Conservation (phyloP, 2,888 invertebrate species). For the Agrotis puta region DNA sequence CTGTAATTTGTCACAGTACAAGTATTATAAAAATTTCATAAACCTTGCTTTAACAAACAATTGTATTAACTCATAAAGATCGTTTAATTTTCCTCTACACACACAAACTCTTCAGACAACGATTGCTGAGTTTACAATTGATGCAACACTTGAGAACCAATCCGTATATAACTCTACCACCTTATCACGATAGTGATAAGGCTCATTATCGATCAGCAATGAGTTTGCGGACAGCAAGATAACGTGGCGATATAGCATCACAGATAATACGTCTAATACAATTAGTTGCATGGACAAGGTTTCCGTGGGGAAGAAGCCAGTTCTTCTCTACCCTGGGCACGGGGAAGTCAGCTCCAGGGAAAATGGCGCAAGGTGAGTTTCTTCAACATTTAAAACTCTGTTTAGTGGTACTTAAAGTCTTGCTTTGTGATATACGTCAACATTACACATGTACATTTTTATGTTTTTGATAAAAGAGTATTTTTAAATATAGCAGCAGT, state of each 20-base stretch:
- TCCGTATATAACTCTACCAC: not conserved
- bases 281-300: conserved; percentile 74
- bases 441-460: not conserved
- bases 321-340: conserved; percentile 61
- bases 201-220: conserved; percentile 10
- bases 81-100: conserved; percentile 4
- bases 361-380: conserved; percentile 61
- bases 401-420: not conserved
- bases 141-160: not conserved
- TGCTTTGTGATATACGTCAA: not conserved
- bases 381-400: not conserved
- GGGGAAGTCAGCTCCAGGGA: conserved; percentile 36
- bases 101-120: conserved; percentile 7
- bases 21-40: not conserved
- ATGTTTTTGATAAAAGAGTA: not conserved
- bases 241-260: conserved; percentile 14
- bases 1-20: too few relatives aligned
- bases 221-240: not conserved
- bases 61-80: conserved; percentile 3
- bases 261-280: conserved; percentile 76
- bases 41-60: not conserved
- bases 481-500: not conserved
- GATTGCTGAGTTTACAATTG: conserved; percentile 34
- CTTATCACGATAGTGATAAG: conserved; percentile 10
- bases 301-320: conserved; percentile 71